These are phyloP conservation scores for Poecilia wingei DNA, from an alignment of 2,797 vertebrate genomes.

Conservation along the genomic window DNA sequence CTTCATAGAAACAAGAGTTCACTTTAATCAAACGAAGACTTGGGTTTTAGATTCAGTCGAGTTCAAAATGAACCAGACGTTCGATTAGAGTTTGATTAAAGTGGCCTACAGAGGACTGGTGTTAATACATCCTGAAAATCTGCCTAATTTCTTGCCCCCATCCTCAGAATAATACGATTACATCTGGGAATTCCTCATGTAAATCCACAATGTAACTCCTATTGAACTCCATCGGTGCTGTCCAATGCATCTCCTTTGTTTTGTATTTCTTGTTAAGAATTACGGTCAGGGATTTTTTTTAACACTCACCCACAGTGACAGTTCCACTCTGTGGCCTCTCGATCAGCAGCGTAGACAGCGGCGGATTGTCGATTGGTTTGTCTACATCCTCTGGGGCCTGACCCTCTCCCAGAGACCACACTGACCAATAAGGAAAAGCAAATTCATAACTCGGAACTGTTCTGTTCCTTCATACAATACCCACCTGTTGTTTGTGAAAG, in stretches of 20 bases:
- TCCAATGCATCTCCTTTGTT: not conserved
- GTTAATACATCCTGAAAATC: not conserved
- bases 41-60: too few relatives aligned
- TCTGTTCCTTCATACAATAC: slow-evolving; percentile 22
- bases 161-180: not conserved
- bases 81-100: too few relatives aligned
- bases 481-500: slow-evolving; percentile 58
- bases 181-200: not conserved
- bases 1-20: not conserved
- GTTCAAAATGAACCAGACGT: too few relatives aligned
- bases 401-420: slow-evolving; percentile 92
- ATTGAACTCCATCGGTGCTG: not conserved
- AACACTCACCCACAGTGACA: slow-evolving; percentile 90
- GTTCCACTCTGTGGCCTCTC: slow-evolving; percentile 87
- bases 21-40: too few relatives aligned
- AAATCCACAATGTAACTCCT: not conserved
- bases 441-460: slow-evolving; percentile 36
- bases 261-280: not conserved
- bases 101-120: too few relatives aligned
- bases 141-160: not conserved
- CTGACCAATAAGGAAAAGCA: slow-evolving; percentile 76
- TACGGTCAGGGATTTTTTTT: not conserved
- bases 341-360: slow-evolving; percentile 87
- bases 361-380: slow-evolving; percentile 85
- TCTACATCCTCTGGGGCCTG: slow-evolving; percentile 86